phyloP scores from a whole-genome alignment of 2,797 vertebrate species.

The Xiphophorus birchmanni region DNA sequence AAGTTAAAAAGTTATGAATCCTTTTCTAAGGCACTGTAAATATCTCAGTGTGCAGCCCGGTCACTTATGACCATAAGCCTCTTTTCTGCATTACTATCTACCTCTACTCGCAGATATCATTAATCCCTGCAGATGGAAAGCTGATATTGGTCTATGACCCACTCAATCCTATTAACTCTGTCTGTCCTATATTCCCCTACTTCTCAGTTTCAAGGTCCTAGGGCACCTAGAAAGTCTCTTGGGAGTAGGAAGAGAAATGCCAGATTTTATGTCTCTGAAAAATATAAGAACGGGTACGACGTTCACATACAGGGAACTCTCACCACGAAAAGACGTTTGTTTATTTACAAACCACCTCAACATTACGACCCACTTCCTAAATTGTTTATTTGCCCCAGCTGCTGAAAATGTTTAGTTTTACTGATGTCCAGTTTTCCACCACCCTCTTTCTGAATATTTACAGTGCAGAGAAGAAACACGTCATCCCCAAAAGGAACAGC shows the following conservation, averaged over 20 bases:
- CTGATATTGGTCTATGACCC: constrained; percentile 72
- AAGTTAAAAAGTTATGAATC: not conserved
- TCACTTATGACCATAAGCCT: constrained; percentile 68
- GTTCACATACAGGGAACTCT: not conserved
- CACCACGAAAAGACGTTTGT: not conserved
- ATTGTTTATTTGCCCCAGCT: not conserved
- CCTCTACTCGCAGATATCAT: constrained; percentile 64
- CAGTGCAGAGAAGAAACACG: constrained; percentile 32
- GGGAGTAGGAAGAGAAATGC: constrained; percentile 23
- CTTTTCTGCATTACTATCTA: constrained; percentile 74
- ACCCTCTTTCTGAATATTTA: constrained; percentile 41
- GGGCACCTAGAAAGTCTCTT: constrained; percentile 35
- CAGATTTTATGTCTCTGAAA: constrained; percentile 60
- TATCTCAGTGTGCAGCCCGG: constrained; percentile 40
- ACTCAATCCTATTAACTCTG: constrained; percentile 76
- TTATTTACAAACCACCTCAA: constrained; percentile 23
- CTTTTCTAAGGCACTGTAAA: constrained; percentile 6
- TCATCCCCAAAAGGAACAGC: constrained; percentile 29
- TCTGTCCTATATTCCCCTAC: constrained; percentile 73
- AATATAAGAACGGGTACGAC: constrained; percentile 45
- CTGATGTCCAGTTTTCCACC: constrained; percentile 36
- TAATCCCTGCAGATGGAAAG: constrained; percentile 80
- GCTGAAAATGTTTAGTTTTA: constrained; percentile 25
- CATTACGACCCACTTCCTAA: constrained; percentile 22
- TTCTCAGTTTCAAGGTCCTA: constrained; percentile 28